Evolutionary conservation across 1,140 invertebrate species (phyloP), one percentile per base, ranked within the genome.

Genomic region (Lasaia peninsularis): DNA sequence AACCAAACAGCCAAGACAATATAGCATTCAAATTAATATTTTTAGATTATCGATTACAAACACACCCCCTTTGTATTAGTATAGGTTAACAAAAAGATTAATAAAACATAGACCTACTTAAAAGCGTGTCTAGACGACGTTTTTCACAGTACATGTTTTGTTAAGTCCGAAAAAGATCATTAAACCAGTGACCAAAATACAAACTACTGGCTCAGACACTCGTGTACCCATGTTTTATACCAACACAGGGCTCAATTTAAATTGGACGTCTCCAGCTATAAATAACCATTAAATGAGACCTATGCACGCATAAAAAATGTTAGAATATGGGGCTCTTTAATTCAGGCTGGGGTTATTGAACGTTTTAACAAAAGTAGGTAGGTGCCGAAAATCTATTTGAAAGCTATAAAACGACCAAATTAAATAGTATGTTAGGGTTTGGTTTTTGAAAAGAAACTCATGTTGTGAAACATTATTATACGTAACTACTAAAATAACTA

Each of bases 361-460:
- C 60, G 63, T 37, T 52, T 44, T 44, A 49, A 60, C 54, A 64
- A 64, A 60, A 56, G 62, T 20, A n/a, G 40, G 62, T 20, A n/a
- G 40, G n/a, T 37, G 20, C 56, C 55, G 58, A 55, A 67, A 65
- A 63, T 51, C 51, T 32, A 63, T 58, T 40, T 55, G 37, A 21
- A 54, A 40, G 35, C 18, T 56, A 61, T 65, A 67, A 72, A 32
- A 21, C 69, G 40, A 52, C 58, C 18, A 54, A 73, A 68, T 75
- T 64, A 52, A 69, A 60, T 52, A 51, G 37, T 21, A 18, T n/a
- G 48, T 33, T 53, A 32, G 14, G 40, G 35, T 10, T 28, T 16
- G 44, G 40, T 8, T 28, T 31, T 59, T 18, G 49, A 35, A 53
- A 48, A 35, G n/a, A n/a, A n/a, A n/a, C n/a, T n/a, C n/a, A n/a